Percentiles rank a stretch among this genome's conserved stretches.
Conservation (phyloP, 1,140 invertebrate genomes). For the Mya arenaria region DNA sequence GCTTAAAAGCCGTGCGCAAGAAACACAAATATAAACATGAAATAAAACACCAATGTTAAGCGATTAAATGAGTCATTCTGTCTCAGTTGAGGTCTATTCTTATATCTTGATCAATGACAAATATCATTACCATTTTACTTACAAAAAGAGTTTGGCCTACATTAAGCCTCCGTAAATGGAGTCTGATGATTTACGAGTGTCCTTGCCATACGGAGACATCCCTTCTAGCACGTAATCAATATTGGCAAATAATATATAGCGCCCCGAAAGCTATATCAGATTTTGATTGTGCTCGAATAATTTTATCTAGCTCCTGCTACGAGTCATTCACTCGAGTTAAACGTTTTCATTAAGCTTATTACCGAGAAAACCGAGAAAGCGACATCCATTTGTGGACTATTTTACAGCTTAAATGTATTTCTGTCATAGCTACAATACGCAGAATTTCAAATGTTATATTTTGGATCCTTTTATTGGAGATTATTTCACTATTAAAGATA, state of each 20-base stretch:
- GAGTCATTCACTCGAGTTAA: too few species aligned
- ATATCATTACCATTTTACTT: slow-evolving; percentile 7
- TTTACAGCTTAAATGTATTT: too few species aligned
- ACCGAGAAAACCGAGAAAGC: too few species aligned
- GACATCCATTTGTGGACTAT: too few species aligned
- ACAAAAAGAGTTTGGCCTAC: slow-evolving; percentile 34
- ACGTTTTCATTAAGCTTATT: too few species aligned
- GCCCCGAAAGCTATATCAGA: slow-evolving; percentile 54
- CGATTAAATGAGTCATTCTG: background rate
- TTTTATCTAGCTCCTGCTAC: too few species aligned
- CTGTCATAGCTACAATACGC: too few species aligned
- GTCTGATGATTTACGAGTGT: slow-evolving; percentile 36
- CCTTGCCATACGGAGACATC: slow-evolving; percentile 38
- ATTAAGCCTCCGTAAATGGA: slow-evolving; percentile 44
- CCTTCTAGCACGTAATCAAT: slow-evolving; percentile 49
- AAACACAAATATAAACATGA: slow-evolving; percentile 12
- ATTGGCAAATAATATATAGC: slow-evolving; percentile 55
- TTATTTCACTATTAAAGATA: too few species aligned
- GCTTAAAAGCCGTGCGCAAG: too few species aligned
- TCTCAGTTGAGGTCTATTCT: background rate
- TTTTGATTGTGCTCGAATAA: slow-evolving; percentile 49
- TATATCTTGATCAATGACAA: background rate
- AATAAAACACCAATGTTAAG: background rate
- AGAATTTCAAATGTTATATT: too few species aligned
- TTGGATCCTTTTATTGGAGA: too few species aligned